phyloP scores from a whole-genome alignment of 1,140 invertebrate genomes.

The Rhysida immarginata region DNA sequence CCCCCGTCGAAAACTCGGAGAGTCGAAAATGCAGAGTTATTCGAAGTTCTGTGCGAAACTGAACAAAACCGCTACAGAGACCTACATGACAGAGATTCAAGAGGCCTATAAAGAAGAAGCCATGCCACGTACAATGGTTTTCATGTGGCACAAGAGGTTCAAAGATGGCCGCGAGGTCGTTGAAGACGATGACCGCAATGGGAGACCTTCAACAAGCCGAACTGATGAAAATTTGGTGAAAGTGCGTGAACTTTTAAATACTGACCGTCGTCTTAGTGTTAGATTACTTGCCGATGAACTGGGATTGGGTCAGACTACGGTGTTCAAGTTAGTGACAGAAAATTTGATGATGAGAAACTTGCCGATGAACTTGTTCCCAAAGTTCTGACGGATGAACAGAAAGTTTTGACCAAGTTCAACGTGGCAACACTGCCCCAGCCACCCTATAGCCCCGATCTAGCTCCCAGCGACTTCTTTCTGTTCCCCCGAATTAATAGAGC shows the following conservation, averaged over 20 bases:
- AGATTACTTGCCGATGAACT: neutral
- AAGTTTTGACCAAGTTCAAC: too few species aligned
- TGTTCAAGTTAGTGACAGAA: neutral
- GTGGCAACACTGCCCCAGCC: too few species aligned
- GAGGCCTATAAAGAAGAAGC: slow-evolving; percentile 11
- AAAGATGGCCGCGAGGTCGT: slow-evolving; percentile 14
- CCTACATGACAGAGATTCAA: slow-evolving; percentile 6
- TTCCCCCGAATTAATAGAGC: too few species aligned
- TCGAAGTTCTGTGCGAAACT: neutral
- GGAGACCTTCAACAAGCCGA: slow-evolving; percentile 2
- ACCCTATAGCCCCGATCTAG: too few species aligned
- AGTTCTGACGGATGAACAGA: too few species aligned
- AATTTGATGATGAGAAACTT: neutral
- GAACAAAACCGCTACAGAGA: neutral
- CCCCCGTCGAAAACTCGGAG: too few species aligned
- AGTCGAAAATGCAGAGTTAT: too few species aligned
- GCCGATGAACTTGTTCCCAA: too few species aligned
- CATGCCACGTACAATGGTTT: too few species aligned
- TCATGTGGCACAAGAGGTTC: slow-evolving; percentile 15
- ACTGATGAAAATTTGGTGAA: neutral
- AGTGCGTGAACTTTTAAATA: neutral
- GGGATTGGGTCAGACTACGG: neutral
- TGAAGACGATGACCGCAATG: slow-evolving; percentile 9
- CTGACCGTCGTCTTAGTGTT: neutral
- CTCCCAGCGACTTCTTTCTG: too few species aligned